Evolutionary conservation across 1,140 invertebrate genomes (phyloP), one percentile per base, ranked within the genome.

Genomic region (Bicyclus anynana): DNA sequence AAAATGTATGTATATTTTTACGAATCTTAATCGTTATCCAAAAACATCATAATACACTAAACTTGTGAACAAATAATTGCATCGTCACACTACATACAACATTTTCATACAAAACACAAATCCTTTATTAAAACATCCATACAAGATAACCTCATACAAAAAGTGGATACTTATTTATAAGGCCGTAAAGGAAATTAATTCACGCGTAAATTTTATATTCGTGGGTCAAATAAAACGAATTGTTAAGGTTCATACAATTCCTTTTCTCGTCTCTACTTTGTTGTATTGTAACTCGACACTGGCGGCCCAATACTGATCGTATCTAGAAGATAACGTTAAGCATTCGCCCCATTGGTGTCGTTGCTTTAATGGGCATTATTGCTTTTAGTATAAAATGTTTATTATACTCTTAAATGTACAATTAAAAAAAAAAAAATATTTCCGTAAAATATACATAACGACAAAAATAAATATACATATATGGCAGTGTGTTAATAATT

Each of bases 271-370:
- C 63, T 67, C 66, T 62, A 67, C 47, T 67, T 75, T 67, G 40
- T 23, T 20, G 69, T 62, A 78, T 84, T 83, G 84, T 84, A 87
- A 87, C 76, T 69, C 52, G 65, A 86, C 71, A 81, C 80, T 67
- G 46, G 55, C 33, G 56, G 56, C 46, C 62, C 46, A 50, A 52
- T 58, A 59, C 46, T 75, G 83, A 87, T 87, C 62, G 76, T 77
- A 68, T 80, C 72, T 74, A 62, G 60, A 35, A 74, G 83, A 86
- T 86, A 86, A 84, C 48, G 21, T 70, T 59, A 54, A 44, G 35
- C 14, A 52, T 27, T 54, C 60, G 60, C 56, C 55, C 50, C 62
- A 67, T 72, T 76, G 67, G 68, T 62, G 59, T 60, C 60, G 56
- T 29, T 47, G 60, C 55, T 67, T 67, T 65, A 68, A 63, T 62